These are phyloP conservation scores for Nyctibius bracteatus DNA, from an alignment of 2,113 vertebrate species.

Conservation along the genomic window DNA sequence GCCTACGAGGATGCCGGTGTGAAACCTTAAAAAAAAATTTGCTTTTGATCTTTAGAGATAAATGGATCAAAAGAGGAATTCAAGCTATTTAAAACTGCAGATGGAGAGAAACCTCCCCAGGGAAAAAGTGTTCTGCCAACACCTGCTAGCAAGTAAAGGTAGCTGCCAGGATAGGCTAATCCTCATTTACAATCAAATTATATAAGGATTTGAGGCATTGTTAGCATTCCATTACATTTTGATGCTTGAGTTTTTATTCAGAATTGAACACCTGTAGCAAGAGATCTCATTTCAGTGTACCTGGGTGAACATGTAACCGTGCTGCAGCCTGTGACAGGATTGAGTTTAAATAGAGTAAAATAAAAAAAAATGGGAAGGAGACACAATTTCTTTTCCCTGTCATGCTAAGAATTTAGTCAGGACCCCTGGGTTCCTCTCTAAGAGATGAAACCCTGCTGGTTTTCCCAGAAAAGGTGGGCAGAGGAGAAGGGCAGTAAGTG, in stretches of 20 bases:
- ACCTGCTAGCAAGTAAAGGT: slow-evolving; percentile 25
- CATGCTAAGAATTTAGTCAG: background rate
- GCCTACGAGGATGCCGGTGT: background rate
- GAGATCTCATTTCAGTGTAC: background rate
- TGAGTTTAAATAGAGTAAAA: background rate
- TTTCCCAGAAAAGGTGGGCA: background rate
- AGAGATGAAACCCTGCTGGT: background rate
- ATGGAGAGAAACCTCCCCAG: slow-evolving; percentile 20
- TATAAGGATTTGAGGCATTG: background rate
- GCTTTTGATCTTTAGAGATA: background rate
- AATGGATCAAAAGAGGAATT: slow-evolving; percentile 4
- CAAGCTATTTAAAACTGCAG: slow-evolving; percentile 4
- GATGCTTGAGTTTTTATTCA: background rate
- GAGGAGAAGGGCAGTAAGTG: background rate
- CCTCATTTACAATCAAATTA: background rate
- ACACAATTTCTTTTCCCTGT: background rate
- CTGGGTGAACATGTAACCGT: background rate
- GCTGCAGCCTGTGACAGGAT: background rate
- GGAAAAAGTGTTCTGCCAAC: slow-evolving; percentile 55
- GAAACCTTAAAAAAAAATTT: background rate
- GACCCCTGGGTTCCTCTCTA: background rate
- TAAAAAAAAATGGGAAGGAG: background rate
- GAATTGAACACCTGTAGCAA: background rate
- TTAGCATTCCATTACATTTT: background rate
- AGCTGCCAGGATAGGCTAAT: slow-evolving; percentile 8